These are phyloP conservation scores for Serranus cabrilla DNA, from an alignment of 2,797 vertebrate species.

Conservation along the genomic window DNA sequence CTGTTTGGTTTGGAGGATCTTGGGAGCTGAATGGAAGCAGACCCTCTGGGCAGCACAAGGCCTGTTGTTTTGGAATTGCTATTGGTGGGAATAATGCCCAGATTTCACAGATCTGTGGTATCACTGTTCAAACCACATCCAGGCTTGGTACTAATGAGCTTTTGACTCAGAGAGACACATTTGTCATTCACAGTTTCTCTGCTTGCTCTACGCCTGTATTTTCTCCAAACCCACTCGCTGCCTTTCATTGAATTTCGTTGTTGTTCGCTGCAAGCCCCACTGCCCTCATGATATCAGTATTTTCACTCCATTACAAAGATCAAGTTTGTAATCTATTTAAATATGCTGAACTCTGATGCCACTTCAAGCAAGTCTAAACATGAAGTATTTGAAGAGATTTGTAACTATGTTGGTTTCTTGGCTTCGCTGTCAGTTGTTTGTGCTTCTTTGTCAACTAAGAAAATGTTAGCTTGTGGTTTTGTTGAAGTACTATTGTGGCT, in stretches of 20 bases:
- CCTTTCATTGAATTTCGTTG: constrained; percentile 35
- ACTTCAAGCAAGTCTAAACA: constrained; percentile 12
- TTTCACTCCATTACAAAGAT: constrained; percentile 36
- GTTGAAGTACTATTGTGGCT: neutral
- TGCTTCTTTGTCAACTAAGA: constrained; percentile 1
- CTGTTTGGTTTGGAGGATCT: constrained; percentile 72
- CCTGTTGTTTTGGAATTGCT: constrained; percentile 58
- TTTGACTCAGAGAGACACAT: constrained; percentile 48
- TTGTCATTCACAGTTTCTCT: constrained; percentile 43
- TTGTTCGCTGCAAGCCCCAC: constrained; percentile 17
- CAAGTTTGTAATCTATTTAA: constrained; percentile 26
- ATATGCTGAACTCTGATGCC: constrained; percentile 19
- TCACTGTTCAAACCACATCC: constrained; percentile 49
- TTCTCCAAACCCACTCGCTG: constrained; percentile 9
- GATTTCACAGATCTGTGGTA: constrained; percentile 63
- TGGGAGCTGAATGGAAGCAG: constrained; percentile 55
- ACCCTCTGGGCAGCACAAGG: constrained; percentile 36
- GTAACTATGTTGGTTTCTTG: neutral
- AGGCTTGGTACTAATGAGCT: constrained; percentile 60
- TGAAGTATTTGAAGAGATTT: constrained; percentile 13
- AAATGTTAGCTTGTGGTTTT: constrained; percentile 18
- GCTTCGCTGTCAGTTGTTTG: neutral
- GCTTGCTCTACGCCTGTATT: constrained; percentile 17
- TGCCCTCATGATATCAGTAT: constrained; percentile 11
- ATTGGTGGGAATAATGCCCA: constrained; percentile 55